Conservation (phyloP, 2,888 invertebrate genomes). For the Diabrotica balteata region DNA sequence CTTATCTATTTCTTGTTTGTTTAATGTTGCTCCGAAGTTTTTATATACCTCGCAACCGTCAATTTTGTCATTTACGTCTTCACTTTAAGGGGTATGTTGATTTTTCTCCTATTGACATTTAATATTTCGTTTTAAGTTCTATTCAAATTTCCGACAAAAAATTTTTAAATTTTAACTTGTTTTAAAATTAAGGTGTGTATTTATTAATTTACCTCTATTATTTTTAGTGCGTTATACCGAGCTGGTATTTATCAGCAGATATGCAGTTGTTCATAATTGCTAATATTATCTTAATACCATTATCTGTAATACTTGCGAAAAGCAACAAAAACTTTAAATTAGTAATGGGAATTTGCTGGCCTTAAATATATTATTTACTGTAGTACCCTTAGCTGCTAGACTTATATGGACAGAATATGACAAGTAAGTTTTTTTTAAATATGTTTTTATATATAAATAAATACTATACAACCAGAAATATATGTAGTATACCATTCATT, state of each 20-base stretch:
- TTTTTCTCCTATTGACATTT: no score
- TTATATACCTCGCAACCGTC: no score
- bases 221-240: slow-evolving; percentile 54
- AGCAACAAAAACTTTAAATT: slow-evolving; percentile 32
- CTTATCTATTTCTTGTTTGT: no score
- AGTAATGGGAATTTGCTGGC: slow-evolving; percentile 38
- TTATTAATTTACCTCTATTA: background rate
- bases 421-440: slow-evolving; percentile 25
- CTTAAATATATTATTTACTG: slow-evolving; percentile 35
- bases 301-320: slow-evolving; percentile 38
- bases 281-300: slow-evolving; percentile 52
- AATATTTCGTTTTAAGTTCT: no score
- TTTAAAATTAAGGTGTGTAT: background rate
- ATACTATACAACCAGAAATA: no score
- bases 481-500: no score
- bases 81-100: no score
- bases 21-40: no score
- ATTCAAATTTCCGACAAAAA: no score
- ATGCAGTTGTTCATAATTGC: slow-evolving; percentile 56
- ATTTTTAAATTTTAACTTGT: background rate
- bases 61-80: no score
- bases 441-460: background rate
- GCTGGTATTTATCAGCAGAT: slow-evolving; percentile 58
- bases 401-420: slow-evolving; percentile 22
- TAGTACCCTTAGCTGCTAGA: slow-evolving; percentile 36